Evolutionary conservation across 2,113 vertebrate species (phyloP), one percentile per base, ranked within the genome.

Genomic region (Ondatra zibethicus): DNA sequence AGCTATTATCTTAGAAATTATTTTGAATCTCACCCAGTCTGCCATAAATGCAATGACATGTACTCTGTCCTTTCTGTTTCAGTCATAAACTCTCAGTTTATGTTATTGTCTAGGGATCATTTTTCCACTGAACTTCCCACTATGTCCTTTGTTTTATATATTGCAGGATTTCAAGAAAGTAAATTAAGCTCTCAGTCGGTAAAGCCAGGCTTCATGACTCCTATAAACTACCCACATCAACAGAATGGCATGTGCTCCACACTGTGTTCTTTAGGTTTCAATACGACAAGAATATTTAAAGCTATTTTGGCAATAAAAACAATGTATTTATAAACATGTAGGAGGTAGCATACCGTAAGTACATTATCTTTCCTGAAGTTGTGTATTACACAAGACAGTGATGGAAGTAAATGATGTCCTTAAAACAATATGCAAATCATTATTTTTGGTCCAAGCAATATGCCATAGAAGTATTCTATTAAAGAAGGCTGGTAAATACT

Each of bases 141-240:
- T 78, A 45, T 52, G 7, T 13, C 17, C 0, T 77, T 61, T 76
- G 13, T 61, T 42, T 75, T 93, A 25, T 77, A 42, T 42, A 55
- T 78, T 87, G 76, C 39, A 73, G 78, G 16, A 88, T 58, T 89
- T 75, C 50, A 73, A 70, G 50, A 75, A 73, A 29, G 27, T 17
- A 89, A 89, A 72, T 68, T 31, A 1, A 31, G 2, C 55, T 76
- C n/a, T 68, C 21, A 75, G 4, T 75, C 70, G 33, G 31, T 27
- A 65, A 21, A 89, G 1, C 11, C 1, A 6, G 33, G 36, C 17
- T 81, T 31, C 0, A 3, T n/a, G 5, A 12, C 1, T 5, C 31
- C 7, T 1, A 77, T 52, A 61, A 66, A 29, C 66, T n/a, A 45
- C 31, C 7, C 75, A 0, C 75, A 16, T 52, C 21, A 45, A 0